These are phyloP conservation scores for Sinosuthora webbiana DNA, from an alignment of 2,113 vertebrate species.

Conservation along the genomic window DNA sequence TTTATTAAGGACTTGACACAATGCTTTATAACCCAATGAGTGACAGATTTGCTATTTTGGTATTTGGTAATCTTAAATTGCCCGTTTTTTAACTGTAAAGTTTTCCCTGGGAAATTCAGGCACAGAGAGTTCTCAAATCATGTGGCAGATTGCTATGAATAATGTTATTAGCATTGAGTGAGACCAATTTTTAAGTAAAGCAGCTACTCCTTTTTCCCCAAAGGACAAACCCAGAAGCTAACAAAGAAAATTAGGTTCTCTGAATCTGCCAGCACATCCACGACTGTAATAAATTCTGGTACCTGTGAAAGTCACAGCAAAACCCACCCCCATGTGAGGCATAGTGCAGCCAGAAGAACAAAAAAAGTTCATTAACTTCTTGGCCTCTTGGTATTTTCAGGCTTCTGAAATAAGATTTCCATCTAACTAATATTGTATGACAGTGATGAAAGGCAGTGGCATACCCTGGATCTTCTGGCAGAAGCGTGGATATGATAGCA, in stretches of 20 bases:
- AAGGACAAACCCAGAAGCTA: slow-evolving; percentile 18
- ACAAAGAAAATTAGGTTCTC: slow-evolving; percentile 1
- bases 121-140: not conserved
- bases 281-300: not conserved
- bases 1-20: not conserved
- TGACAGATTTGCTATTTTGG: not conserved
- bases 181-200: slow-evolving; percentile 7
- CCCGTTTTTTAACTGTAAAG: not conserved
- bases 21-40: not conserved
- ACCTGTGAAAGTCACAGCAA: not conserved
- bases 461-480: not conserved
- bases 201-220: slow-evolving; percentile 28
- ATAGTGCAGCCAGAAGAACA: not conserved
- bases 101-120: not conserved
- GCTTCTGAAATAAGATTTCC: slow-evolving; percentile 2
- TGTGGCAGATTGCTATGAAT: not conserved
- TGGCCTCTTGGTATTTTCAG: slow-evolving; percentile 10
- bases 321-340: not conserved
- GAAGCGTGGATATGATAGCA: not conserved
- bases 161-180: not conserved
- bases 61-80: not conserved
- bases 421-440: not conserved
- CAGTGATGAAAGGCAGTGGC: not conserved
- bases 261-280: not conserved
- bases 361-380: slow-evolving; percentile 4